Evolutionary conservation across 1,140 invertebrate genomes (phyloP).

Genomic region (Euborellia annulipes): DNA sequence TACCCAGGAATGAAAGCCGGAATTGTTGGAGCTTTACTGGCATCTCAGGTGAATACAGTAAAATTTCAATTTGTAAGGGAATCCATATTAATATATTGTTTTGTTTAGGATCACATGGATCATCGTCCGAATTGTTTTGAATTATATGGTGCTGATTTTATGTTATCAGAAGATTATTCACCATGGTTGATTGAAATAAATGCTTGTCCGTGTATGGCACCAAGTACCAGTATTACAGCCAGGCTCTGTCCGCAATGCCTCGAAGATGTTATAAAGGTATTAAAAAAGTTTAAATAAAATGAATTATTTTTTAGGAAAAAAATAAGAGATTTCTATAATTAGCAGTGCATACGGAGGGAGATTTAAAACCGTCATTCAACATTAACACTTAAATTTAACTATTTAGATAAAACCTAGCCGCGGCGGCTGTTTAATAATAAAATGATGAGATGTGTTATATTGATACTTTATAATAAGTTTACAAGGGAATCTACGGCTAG

Average conservation of each 20-base stretch:
- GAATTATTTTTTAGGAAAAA: neutral
- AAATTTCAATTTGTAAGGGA: constrained; percentile 18
- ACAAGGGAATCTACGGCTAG: no score
- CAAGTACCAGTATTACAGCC: constrained; percentile 75
- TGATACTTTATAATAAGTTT: no score
- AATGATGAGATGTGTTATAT: no score
- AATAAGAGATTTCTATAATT: no score
- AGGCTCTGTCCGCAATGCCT: constrained; percentile 71
- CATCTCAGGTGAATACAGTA: constrained; percentile 47
- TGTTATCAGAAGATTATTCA: constrained; percentile 71
- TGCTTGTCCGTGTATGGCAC: constrained; percentile 78
- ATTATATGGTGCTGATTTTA: constrained; percentile 86
- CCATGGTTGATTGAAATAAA: constrained; percentile 93
- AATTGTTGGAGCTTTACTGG: constrained; percentile 69
- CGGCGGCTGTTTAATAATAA: no score
- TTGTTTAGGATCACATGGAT: constrained; percentile 51
- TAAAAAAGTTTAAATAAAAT: no score
- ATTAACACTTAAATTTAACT: no score
- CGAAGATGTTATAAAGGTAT: constrained; percentile 83
- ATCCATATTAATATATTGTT: no score
- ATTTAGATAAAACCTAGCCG: no score
- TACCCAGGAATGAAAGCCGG: constrained; percentile 82
- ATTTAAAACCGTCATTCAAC: no score
- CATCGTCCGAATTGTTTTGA: constrained; percentile 79
- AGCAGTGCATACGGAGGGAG: no score